Base-by-base conservation (phyloP, 2,888 invertebrate genomes). In the Argynnis bischoffii region DNA sequence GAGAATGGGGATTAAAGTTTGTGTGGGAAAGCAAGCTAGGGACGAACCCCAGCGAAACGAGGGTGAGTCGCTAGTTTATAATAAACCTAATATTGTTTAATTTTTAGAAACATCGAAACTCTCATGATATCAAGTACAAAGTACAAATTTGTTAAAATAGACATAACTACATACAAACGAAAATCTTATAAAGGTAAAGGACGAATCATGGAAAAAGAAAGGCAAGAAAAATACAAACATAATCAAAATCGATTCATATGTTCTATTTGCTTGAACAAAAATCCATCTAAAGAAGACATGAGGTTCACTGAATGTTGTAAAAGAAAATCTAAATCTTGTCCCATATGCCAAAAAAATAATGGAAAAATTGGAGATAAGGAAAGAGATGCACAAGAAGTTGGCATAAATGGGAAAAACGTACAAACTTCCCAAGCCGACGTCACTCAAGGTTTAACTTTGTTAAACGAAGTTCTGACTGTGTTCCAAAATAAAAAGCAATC, bases 381-480 rank as follows among this genome's bases (percentile, higher is more conserved):
- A 48, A 51, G 41, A 16, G 11, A 47, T 54, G 26, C 35, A 53
- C 46, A 35, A n/a, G 21, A 18, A 61, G 3, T n/a, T 8, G 57
- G 66, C 16, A 5, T 61, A 1, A 69, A 61, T 60, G 69, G 75
- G 1, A 86, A 84, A 74, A 75, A 76, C 0, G 79, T 85, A 2
- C 89, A 89, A 71, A 89, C 88, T 0, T 81, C 82, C 0, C 75
- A 81, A 55, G 76, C 82, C 1, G 83, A 87, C 67, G 74, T 85
- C 0, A 71, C 75, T 5, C 80, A 87, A 74, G 86, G 84, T 2
- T 50, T 89, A 0, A 82, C 78, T 50, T 75, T 92, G n/a, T 73
- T 92, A 0, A 88, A 89, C 60, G 90, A 91, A 82, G 90, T 92
- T 0, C 71, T 92, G 2, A 87, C 83, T 6, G 89, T 85, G 1